These are phyloP conservation scores for Xylota sylvarum DNA, from an alignment of 2,888 invertebrate genomes.

Conservation along the genomic window DNA sequence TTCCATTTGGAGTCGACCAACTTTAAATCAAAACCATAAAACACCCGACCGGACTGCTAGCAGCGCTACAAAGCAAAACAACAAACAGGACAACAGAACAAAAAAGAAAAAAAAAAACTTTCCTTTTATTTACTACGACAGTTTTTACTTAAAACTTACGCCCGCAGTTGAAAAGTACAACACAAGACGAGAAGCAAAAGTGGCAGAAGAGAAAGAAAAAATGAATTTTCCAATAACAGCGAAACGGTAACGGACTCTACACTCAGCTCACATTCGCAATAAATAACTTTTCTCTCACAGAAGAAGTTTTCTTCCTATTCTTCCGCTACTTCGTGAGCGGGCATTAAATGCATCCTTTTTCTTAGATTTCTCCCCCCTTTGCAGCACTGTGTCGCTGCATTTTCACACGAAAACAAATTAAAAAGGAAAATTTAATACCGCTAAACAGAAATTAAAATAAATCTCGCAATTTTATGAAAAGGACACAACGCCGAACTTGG, in stretches of 20 bases:
- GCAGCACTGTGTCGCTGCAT: constrained; percentile 44
- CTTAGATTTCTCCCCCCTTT: not conserved
- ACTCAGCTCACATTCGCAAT: constrained; percentile 22
- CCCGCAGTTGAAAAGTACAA: not conserved
- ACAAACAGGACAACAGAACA: not conserved
- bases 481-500: constrained; percentile 20
- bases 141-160: constrained; percentile 52
- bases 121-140: constrained; percentile 54
- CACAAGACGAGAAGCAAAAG: constrained; percentile 1
- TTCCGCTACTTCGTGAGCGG: not conserved
- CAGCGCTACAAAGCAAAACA: constrained; percentile 4
- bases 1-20: constrained; percentile 1
- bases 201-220: not conserved
- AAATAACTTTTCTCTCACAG: constrained; percentile 38
- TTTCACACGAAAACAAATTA: constrained; percentile 42
- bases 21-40: constrained; percentile 21
- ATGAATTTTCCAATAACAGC: constrained; percentile 30
- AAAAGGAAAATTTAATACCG: constrained; percentile 56
- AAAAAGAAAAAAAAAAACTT: constrained; percentile 2
- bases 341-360: constrained; percentile 34
- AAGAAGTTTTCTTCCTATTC: constrained; percentile 14
- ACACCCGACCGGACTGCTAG: not conserved
- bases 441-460: constrained; percentile 47
- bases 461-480: constrained; percentile 49
- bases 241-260: constrained; percentile 14